These are phyloP conservation scores for Cydia pomonella DNA, from an alignment of 1,140 invertebrate species.

Conservation along the genomic window DNA sequence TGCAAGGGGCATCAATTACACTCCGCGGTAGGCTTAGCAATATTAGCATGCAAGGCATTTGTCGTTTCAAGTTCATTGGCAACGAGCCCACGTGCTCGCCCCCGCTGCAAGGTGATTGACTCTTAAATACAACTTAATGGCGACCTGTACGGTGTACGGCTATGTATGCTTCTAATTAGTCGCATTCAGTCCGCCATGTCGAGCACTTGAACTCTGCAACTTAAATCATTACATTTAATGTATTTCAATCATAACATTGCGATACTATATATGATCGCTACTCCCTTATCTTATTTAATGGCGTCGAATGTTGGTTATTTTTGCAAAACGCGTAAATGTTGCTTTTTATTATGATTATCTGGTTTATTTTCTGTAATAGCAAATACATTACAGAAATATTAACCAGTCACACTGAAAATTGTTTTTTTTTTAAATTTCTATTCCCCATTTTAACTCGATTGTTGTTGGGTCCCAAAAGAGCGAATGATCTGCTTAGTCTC, in stretches of 20 bases:
- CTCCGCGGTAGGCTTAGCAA: slow-evolving; percentile 35
- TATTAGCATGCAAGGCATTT: slow-evolving; percentile 51
- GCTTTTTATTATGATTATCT: no score
- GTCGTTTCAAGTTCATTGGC: slow-evolving; percentile 74
- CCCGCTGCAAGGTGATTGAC: slow-evolving; percentile 70
- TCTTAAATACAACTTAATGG: slow-evolving; percentile 42
- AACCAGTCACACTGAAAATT: no score
- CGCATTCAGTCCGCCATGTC: slow-evolving; percentile 37
- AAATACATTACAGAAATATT: no score
- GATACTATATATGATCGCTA: neutral
- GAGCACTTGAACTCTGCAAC: slow-evolving; percentile 10
- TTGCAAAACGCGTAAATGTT: no score
- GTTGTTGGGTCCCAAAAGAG: no score
- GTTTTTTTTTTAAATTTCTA: no score
- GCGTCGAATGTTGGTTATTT: no score
- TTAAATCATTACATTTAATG: slow-evolving; percentile 13
- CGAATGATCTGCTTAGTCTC: no score
- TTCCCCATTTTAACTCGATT: no score
- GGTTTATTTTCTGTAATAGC: no score
- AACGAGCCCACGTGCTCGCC: slow-evolving; percentile 68
- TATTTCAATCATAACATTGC: slow-evolving; percentile 6
- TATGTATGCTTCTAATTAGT: slow-evolving; percentile 44
- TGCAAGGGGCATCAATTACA: neutral
- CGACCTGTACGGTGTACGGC: slow-evolving; percentile 47
- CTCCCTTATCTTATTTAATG: neutral